phyloP scores from a whole-genome alignment of 2,797 vertebrate genomes.

The Antennarius maculatus region DNA sequence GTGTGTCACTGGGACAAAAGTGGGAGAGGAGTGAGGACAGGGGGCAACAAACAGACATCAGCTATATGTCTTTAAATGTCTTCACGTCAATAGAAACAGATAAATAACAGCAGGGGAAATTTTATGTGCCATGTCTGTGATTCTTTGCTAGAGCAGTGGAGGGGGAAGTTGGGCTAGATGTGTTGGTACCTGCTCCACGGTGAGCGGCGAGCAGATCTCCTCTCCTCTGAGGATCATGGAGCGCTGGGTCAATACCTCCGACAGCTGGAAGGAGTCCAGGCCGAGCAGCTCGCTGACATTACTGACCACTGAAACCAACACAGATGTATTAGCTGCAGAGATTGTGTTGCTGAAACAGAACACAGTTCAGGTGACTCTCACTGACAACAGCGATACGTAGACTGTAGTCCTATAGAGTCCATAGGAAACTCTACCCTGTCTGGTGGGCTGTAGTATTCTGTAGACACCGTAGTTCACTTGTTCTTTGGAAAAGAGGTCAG shows the following conservation, averaged over 20 bases:
- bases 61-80: slow-evolving; percentile 31
- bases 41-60: slow-evolving; percentile 44
- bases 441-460: slow-evolving; percentile 32
- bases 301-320: slow-evolving; percentile 83
- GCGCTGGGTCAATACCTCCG: slow-evolving; percentile 92
- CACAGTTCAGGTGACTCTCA: slow-evolving; percentile 34
- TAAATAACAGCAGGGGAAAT: background rate
- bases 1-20: slow-evolving; percentile 51
- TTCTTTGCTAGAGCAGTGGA: background rate
- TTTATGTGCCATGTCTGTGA: background rate
- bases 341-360: slow-evolving; percentile 12
- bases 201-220: slow-evolving; percentile 93
- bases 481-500: slow-evolving; percentile 73
- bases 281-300: slow-evolving; percentile 90
- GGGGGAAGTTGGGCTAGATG: slow-evolving; percentile 12
- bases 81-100: slow-evolving; percentile 4
- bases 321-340: slow-evolving; percentile 9
- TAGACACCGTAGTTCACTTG: slow-evolving; percentile 52
- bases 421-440: slow-evolving; percentile 49
- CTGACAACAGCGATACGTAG: slow-evolving; percentile 41
- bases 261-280: slow-evolving; percentile 89
- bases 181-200: slow-evolving; percentile 88
- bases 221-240: slow-evolving; percentile 94
- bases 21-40: slow-evolving; percentile 26
- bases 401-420: slow-evolving; percentile 39